These are phyloP conservation scores for Andrena chrysosceles DNA, from an alignment of 2,888 invertebrate species.

Conservation along the genomic window DNA sequence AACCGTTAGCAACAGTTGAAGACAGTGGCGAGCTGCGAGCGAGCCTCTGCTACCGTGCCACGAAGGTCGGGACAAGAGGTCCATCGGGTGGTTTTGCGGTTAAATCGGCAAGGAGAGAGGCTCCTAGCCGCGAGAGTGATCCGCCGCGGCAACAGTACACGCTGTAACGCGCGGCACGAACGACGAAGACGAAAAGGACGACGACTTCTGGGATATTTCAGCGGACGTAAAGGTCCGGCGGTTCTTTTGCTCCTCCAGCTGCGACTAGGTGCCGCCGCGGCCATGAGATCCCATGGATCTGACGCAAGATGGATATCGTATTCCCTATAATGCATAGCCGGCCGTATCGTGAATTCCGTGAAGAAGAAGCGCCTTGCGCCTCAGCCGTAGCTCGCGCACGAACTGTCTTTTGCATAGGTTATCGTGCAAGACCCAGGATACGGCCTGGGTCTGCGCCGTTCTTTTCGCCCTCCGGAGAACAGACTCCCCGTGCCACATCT, in stretches of 20 bases:
- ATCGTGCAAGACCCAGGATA: constrained; percentile 67
- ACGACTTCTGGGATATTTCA: constrained; percentile 58
- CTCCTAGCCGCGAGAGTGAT: constrained; percentile 25
- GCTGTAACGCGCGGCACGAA: not conserved
- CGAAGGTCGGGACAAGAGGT: constrained; percentile 57
- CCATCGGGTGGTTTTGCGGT: constrained; percentile 66
- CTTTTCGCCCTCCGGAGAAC: constrained; percentile 38
- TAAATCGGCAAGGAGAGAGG: constrained; percentile 54
- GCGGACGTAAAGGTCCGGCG: constrained; percentile 26
- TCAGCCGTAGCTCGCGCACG: constrained; percentile 49
- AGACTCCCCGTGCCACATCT: constrained; percentile 9
- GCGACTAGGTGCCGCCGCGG: constrained; percentile 60
- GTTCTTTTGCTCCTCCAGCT: constrained; percentile 52
- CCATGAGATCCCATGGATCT: constrained; percentile 68
- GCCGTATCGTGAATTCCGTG: constrained; percentile 69
- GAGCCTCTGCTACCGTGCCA: constrained; percentile 25
- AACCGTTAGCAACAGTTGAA: constrained; percentile 56
- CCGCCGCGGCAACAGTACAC: constrained; percentile 35
- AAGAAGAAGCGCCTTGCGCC: constrained; percentile 48
- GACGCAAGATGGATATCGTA: constrained; percentile 75
- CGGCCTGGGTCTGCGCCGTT: constrained; percentile 27
- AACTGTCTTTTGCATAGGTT: constrained; percentile 74
- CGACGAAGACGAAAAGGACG: constrained; percentile 39
- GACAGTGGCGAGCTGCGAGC: constrained; percentile 27
- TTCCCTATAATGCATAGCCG: constrained; percentile 72